Evolutionary conservation across 2,113 vertebrate genomes (phyloP), one percentile per base, ranked within the genome.

Genomic region (Bubalus kerabau): DNA sequence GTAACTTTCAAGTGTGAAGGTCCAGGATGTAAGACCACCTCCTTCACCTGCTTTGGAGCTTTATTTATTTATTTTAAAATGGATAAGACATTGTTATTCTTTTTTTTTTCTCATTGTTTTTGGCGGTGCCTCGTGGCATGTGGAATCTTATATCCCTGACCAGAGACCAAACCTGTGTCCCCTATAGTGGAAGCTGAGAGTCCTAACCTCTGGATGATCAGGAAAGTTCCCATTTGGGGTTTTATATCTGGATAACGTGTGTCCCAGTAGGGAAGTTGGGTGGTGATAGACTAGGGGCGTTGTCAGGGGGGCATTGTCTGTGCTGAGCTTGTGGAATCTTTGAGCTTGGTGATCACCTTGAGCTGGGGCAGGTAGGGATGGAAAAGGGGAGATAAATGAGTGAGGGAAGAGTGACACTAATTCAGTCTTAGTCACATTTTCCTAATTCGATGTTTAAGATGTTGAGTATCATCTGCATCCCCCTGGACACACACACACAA

Each of bases 41-140:
- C 30, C 17, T 57, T 36, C 15, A 26, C 7, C 15, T 86, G 28
- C 36, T 74, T 40, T 74, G 67, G 67, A 40, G 36, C n/a, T 40
- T 40, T 40, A 74, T 40, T 71, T 71, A 71, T 71, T 40, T 74
- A 74, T 40, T 74, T 74, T 23, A 40, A 74, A 74, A 40, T 40
- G 67, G 21, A 36, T 40, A 36, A 74, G 67, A 40, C 67, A 40
- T 74, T 74, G 5, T 13, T 71, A 21, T 71, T 71, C 67, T 74
- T 74, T 71, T 71, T 71, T 62, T 40, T 71, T 12, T 11, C 2
- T n/a, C 19, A 40, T 40, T 40, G n/a, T 23, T 71, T 71, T 71
- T 13, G n/a, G 5, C n/a, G 0, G 0, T 71, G 67, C 19, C 19
- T 40, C 1, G 0, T 13, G 67, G 67, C 21, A 11, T 71, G 67